Evolutionary conservation across 2,888 invertebrate species (phyloP).

Genomic region (Macropis europaea): DNA sequence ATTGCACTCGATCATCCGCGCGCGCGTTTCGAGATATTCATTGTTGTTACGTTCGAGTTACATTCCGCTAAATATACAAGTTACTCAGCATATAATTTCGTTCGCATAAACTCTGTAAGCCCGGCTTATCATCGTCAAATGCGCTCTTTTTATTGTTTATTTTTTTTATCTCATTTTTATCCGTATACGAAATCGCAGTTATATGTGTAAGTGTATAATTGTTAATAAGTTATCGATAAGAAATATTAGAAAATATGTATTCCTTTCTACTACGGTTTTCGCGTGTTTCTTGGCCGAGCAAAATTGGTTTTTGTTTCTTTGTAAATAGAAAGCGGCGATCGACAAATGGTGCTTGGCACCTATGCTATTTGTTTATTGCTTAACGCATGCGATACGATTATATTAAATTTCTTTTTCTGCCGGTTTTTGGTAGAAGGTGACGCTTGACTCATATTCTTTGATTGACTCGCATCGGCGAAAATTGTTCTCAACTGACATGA

Average conservation of each 20-base stretch:
- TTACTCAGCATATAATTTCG: constrained; percentile 60
- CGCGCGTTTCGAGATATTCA: constrained; percentile 23
- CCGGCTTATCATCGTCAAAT: constrained; percentile 68
- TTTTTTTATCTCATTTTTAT: constrained; percentile 46
- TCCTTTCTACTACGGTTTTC: constrained; percentile 49
- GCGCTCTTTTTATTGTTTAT: too few species aligned
- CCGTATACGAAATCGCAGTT: constrained; percentile 62
- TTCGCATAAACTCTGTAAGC: constrained; percentile 65
- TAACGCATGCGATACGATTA: constrained; percentile 43
- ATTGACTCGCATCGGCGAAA: constrained; percentile 62
- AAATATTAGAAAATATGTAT: constrained; percentile 63
- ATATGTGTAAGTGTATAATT: constrained; percentile 59
- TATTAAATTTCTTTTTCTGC: constrained; percentile 18
- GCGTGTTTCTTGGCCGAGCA: constrained; percentile 26
- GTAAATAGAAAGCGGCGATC: constrained; percentile 50
- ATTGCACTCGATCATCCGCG: constrained; percentile 32
- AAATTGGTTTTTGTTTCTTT: constrained; percentile 15
- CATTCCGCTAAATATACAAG: constrained; percentile 49
- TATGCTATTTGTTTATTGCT: constrained; percentile 55
- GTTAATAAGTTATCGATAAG: constrained; percentile 61
- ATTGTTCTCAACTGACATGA: constrained; percentile 8
- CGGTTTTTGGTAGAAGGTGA: constrained; percentile 21
- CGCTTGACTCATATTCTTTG: constrained; percentile 23
- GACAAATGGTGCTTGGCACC: constrained; percentile 48
- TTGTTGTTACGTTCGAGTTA: constrained; percentile 43